Percentiles rank a stretch among this genome's conserved stretches.
These are phyloP conservation scores for Oryzias javanicus DNA, from an alignment of 2,113 vertebrate species.

Conservation along the genomic window DNA sequence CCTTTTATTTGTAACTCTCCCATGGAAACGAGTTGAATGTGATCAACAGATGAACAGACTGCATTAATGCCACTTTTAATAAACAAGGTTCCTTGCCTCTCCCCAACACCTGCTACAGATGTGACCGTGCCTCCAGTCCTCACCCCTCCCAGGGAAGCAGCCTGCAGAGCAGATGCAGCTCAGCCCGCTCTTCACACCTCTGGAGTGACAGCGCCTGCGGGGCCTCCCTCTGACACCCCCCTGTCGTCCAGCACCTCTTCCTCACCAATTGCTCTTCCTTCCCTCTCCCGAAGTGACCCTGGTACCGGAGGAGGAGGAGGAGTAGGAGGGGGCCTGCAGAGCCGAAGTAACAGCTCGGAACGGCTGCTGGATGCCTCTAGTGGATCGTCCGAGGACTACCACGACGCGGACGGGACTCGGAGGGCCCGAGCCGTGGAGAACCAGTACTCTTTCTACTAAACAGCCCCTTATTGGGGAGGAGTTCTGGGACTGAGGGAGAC, in stretches of 20 bases:
- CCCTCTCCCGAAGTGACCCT: constrained; percentile 70
- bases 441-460: constrained; percentile 97
- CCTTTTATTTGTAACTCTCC: constrained; percentile 15
- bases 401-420: constrained; percentile 83
- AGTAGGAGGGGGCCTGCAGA: constrained; percentile 72
- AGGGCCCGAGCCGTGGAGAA: constrained; percentile 91
- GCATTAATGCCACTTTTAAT: constrained; percentile 13
- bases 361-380: constrained; percentile 83
- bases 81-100: constrained; percentile 18
- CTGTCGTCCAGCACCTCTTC: constrained; percentile 76
- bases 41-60: constrained; percentile 14
- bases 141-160: constrained; percentile 67
- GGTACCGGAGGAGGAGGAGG: constrained; percentile 67
- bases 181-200: constrained; percentile 82
- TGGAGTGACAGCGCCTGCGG: constrained; percentile 45
- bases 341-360: constrained; percentile 88
- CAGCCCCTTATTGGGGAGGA: constrained; percentile 8
- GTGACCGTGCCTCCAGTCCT: constrained; percentile 59
- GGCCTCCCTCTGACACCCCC: constrained; percentile 53
- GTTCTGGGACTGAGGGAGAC: constrained; percentile 13
- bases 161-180: constrained; percentile 78
- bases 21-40: constrained; percentile 8
- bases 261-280: constrained; percentile 71
- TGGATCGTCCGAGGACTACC: constrained; percentile 80
- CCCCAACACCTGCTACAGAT: constrained; percentile 66